These are phyloP conservation scores for Callipepla californica DNA, from an alignment of 2,113 vertebrate species.

Conservation along the genomic window DNA sequence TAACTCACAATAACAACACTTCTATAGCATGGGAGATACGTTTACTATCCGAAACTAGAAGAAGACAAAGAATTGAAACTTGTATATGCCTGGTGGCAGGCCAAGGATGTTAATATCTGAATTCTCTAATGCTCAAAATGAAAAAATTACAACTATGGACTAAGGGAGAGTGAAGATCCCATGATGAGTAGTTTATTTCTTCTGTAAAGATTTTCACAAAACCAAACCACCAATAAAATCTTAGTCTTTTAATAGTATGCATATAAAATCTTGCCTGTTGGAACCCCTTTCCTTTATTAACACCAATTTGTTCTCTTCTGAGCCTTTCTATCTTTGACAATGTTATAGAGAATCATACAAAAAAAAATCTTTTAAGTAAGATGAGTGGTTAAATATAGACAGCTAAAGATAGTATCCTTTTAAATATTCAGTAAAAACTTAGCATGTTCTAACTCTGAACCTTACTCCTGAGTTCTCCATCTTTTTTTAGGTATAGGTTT, in stretches of 20 bases:
- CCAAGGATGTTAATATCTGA: not conserved
- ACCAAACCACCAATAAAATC: not conserved
- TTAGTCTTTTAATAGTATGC: not conserved
- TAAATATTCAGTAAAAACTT: slow-evolving; percentile 67
- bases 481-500: slow-evolving; percentile 62
- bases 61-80: not conserved
- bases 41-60: not conserved
- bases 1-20: not conserved
- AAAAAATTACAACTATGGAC: not conserved
- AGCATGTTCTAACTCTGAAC: slow-evolving; percentile 54
- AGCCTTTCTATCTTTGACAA: not conserved
- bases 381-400: slow-evolving; percentile 52
- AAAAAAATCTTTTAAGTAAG: slow-evolving; percentile 34
- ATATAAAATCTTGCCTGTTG: not conserved
- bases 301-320: not conserved
- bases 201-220: not conserved
- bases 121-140: not conserved
- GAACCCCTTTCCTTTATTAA: not conserved
- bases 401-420: slow-evolving; percentile 67
- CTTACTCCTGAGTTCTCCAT: slow-evolving; percentile 38
- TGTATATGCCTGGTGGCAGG: not conserved
- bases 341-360: not conserved
- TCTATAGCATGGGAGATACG: not conserved
- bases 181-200: not conserved
- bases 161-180: not conserved